Evolutionary conservation across 2,888 invertebrate species (phyloP), one percentile per base, ranked within the genome.

Genomic region (Rotaria socialis): DNA sequence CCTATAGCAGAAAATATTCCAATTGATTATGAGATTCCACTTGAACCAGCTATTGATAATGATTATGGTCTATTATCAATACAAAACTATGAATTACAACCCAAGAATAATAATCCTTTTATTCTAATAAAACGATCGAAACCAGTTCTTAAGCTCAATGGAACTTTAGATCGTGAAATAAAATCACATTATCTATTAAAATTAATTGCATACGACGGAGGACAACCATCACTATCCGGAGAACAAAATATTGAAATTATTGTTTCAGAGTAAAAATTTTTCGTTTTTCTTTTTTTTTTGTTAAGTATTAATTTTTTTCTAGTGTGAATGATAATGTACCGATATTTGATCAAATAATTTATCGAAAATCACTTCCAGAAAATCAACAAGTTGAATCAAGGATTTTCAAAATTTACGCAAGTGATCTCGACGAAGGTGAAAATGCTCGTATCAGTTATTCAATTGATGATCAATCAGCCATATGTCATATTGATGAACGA

Each of bases 11-110:
- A 86, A 85, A 86, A 86, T 52, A n/a, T 75, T 56, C 86, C 86
- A 14, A 35, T 86, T 60, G 86, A 85, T 47, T 86, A 85, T 60
- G 75, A 75, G 60, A 80, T 86, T 50, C 80, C 86, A 4, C 27
- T 86, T 22, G 86, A 86, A 52, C n/a, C 84, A 35, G 86, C 86
- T 16, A 75, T 52, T 84, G 86, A 86, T 41, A 56, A 85, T 24
- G 86, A 86, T 41, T 74, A 84, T 22, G 60, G 84, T 50, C 24
- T 55, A 11, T 56, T 85, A 41, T 80, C 86, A 11, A 35, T 86
- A 27, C 85, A 86, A n/a, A 56, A 55, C 58, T 86, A 86, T 27
- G 85, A 85, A 60, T 19, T 86, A 80, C n/a, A 80, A 47, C 80
- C 80, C 24, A 67, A 19, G 4, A 11, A 3, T 47, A 80, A 43